A percentile compares a stretch with the other conserved stretches of the same genome.
Conservation (phyloP, 2,113 vertebrate genomes). For the Rhinichthys klamathensis region DNA sequence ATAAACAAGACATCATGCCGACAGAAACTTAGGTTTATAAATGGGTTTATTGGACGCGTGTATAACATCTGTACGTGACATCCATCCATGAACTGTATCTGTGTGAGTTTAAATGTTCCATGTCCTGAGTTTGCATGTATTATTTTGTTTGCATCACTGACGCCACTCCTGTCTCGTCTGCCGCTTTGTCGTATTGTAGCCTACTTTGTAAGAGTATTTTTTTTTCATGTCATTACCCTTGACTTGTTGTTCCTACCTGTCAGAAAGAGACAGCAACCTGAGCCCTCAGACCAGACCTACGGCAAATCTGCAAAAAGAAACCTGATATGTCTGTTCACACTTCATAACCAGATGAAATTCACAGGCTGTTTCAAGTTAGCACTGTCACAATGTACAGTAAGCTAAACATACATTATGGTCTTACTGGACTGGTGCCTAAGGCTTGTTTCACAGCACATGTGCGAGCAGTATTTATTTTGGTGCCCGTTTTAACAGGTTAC, state of each 20-base stretch:
- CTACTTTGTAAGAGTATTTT: not conserved
- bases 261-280: constrained; percentile 13
- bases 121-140: not conserved
- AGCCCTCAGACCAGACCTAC: not conserved
- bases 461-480: not conserved
- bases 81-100: not conserved
- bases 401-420: not conserved
- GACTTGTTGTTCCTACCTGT: constrained; percentile 23
- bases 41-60: not conserved
- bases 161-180: not conserved
- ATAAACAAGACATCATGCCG: not conserved
- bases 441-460: not conserved
- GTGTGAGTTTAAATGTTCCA: not conserved
- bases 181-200: not conserved
- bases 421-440: not conserved
- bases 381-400: not conserved
- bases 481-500: not conserved
- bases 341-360: not conserved
- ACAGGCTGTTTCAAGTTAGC: not conserved
- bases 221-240: constrained; percentile 22
- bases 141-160: not conserved
- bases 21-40: not conserved
- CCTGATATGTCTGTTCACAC: not conserved
- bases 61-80: not conserved
- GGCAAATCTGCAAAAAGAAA: not conserved